Percentiles rank a stretch among this genome's conserved stretches.
Evolutionary conservation across 1,140 invertebrate species (phyloP).

Genomic region (Colletes gigas): DNA sequence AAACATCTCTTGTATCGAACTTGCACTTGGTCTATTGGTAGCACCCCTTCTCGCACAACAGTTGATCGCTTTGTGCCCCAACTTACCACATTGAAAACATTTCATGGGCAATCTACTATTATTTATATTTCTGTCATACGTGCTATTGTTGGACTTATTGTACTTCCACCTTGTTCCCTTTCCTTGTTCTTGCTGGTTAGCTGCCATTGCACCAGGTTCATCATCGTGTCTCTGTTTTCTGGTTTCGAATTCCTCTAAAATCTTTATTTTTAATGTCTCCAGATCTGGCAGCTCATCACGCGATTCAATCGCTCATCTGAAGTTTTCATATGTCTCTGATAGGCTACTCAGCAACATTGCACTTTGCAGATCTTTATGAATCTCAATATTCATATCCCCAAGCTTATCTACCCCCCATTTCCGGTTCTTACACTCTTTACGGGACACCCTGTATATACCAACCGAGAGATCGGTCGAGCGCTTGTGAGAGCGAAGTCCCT

Average conservation of each 20-base stretch:
- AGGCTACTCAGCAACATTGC: not conserved
- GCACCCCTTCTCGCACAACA: not conserved
- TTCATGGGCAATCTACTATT: not conserved
- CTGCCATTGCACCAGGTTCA: not conserved
- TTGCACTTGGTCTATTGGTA: not conserved
- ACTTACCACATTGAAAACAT: not conserved
- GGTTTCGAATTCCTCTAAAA: slow-evolving; percentile 8
- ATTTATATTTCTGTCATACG: too few species aligned
- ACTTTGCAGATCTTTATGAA: not conserved
- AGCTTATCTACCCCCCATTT: too few species aligned
- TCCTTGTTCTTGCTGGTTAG: not conserved
- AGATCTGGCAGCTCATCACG: not conserved
- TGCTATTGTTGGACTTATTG: not conserved
- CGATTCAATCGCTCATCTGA: not conserved
- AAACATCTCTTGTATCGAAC: too few species aligned
- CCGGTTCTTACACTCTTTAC: too few species aligned
- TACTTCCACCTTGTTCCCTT: not conserved
- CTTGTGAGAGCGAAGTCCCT: too few species aligned
- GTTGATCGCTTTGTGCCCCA: not conserved
- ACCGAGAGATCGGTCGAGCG: too few species aligned
- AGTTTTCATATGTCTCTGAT: not conserved
- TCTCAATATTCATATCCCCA: not conserved
- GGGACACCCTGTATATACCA: too few species aligned
- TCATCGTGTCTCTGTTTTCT: not conserved
- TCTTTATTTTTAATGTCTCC: slow-evolving; percentile 2